Percentiles rank a stretch among this genome's conserved stretches.
phyloP scores from a whole-genome alignment of 2,797 vertebrate species.

The Anguilla marmorata region DNA sequence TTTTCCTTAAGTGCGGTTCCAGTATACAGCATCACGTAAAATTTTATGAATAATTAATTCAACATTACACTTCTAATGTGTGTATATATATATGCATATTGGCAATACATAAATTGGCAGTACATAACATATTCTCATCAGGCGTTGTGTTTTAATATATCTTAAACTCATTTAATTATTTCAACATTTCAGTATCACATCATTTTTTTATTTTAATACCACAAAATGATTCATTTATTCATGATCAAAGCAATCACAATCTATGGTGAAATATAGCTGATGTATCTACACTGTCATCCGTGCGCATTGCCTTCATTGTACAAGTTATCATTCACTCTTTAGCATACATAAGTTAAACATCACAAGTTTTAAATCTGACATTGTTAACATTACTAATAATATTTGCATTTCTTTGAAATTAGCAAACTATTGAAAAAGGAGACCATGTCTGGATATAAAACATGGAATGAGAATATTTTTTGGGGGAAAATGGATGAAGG shows the following conservation, averaged over 20 bases:
- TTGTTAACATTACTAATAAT: not conserved
- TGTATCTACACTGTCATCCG: not conserved
- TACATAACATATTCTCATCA: not conserved
- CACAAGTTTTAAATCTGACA: not conserved
- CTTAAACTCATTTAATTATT: not conserved
- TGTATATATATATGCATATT: too few species aligned
- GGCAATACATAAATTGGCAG: not conserved
- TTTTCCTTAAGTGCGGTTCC: not conserved
- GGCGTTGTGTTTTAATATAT: not conserved
- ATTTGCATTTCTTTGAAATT: not conserved
- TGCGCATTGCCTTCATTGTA: not conserved
- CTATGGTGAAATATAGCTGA: not conserved
- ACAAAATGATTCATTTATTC: not conserved
- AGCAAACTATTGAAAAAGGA: too few species aligned
- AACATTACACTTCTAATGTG: too few species aligned
- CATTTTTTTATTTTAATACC: not conserved
- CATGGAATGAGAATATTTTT: not conserved
- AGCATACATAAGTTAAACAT: not conserved
- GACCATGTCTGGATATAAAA: not conserved
- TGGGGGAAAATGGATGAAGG: not conserved
- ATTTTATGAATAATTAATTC: too few species aligned
- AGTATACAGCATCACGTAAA: too few species aligned
- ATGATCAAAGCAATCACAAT: not conserved
- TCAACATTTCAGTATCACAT: not conserved
- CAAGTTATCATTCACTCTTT: not conserved